These are phyloP conservation scores for Cetonia aurata DNA, from an alignment of 2,888 invertebrate genomes.

Conservation along the genomic window DNA sequence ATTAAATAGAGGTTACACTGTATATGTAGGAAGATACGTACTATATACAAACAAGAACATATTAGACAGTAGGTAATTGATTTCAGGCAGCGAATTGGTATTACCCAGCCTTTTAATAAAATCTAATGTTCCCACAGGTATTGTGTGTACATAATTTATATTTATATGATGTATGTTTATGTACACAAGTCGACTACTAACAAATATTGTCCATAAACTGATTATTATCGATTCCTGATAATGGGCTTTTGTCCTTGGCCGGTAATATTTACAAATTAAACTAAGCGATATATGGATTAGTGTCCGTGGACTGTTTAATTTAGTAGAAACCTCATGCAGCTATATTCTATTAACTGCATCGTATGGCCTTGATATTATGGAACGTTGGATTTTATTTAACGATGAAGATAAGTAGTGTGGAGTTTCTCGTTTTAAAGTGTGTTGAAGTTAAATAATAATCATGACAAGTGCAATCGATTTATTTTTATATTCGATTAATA, in stretches of 20 bases:
- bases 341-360: too few species aligned
- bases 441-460: too few species aligned
- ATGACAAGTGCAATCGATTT: too few species aligned
- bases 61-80: not conserved
- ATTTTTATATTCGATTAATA: too few species aligned
- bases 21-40: too few species aligned
- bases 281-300: constrained; percentile 21
- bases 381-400: too few species aligned
- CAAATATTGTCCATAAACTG: constrained; percentile 39
- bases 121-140: constrained; percentile 33
- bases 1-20: too few species aligned
- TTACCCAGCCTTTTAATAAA: constrained; percentile 24
- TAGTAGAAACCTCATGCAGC: constrained; percentile 18
- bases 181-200: constrained; percentile 25
- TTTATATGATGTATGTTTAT: constrained; percentile 33
- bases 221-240: constrained; percentile 37
- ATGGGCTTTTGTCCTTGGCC: constrained; percentile 31
- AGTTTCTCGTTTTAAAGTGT: too few species aligned
- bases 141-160: constrained; percentile 37
- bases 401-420: too few species aligned
- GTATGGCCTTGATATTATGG: too few species aligned
- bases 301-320: constrained; percentile 16
- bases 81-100: not conserved
- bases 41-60: too few species aligned
- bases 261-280: constrained; percentile 33